phyloP scores from a whole-genome alignment of 2,888 invertebrate genomes.

The Lepidonotus clava region DNA sequence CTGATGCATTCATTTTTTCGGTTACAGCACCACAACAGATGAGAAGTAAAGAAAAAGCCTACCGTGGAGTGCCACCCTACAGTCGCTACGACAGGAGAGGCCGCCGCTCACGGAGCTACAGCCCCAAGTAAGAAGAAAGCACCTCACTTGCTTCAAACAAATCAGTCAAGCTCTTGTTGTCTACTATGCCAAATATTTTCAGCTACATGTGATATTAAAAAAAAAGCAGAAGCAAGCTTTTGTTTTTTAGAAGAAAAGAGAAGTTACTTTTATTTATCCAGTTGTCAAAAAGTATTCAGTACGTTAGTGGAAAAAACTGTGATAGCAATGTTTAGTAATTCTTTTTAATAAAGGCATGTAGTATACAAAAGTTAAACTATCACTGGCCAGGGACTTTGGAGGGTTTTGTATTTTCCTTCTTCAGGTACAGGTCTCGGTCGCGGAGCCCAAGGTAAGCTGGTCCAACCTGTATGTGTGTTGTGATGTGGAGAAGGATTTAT shows the following conservation, averaged over 20 bases:
- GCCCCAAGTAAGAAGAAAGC: constrained; percentile 41
- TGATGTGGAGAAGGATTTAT: neutral
- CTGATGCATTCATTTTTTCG: neutral
- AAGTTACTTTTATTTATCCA: neutral
- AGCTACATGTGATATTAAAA: neutral
- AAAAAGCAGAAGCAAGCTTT: neutral
- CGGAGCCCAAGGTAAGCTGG: too few species aligned
- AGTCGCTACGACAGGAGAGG: constrained; percentile 2
- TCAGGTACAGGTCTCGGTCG: constrained; percentile 29
- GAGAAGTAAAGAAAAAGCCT: constrained; percentile 57
- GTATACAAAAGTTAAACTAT: neutral
- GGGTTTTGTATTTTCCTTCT: neutral
- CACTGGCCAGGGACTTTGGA: neutral
- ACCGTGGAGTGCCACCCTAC: neutral
- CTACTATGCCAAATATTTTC: neutral
- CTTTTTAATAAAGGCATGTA: neutral
- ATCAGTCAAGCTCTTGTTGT: neutral
- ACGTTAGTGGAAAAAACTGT: neutral
- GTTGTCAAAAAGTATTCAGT: neutral
- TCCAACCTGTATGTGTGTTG: neutral
- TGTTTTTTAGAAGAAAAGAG: neutral
- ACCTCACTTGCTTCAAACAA: neutral
- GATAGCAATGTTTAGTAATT: neutral
- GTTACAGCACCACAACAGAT: constrained; percentile 61
- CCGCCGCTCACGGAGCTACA: constrained; percentile 41